Base-by-base conservation (phyloP, 2,888 invertebrate genomes). In the Salticus scenicus region DNA sequence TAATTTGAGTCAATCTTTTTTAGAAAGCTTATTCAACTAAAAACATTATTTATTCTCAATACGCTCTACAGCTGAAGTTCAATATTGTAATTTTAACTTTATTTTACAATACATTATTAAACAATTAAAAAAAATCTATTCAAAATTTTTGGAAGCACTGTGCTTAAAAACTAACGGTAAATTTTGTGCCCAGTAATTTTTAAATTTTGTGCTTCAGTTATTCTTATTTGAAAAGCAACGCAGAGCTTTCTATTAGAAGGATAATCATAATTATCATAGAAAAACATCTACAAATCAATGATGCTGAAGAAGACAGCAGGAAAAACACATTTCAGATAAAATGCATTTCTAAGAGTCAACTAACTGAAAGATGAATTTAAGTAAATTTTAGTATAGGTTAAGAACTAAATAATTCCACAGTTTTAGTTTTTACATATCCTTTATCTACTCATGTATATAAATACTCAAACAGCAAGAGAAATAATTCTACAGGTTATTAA, bases 121-220 rank as follows among this genome's bases (percentile, higher is more conserved):
- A n/a, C n/a, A n/a, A n/a, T n/a, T n/a, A n/a, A n/a, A n/a, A n/a
- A n/a, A n/a, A n/a, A n/a, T n/a, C n/a, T n/a, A n/a, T n/a, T n/a
- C n/a, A n/a, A n/a, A n/a, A 37, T 10, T 47, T 47, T 17, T 20
- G 57, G 57, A 57, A 57, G 24, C 57, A 57, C 57, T 57, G 57
- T 24, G 2, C 57, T 57, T 24, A 57, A 57, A 57, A 24, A 17
- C 24, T 47, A 24, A 57, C 24, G 24, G 57, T 57, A 57, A 57
- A 57, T 57, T 57, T 57, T 24, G 57, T 57, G 57, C 57, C 57
- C 20, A 24, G 57, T 57, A 24, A 57, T 8, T 57, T 24, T 24
- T 24, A 57, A 14, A 57, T 57, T 57, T 57, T 57, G 57, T 57
- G 57, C 57, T 24, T 57, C 57, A 24, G 57, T 24, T 57, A 57